Conservation (phyloP, 1,140 invertebrate genomes). For the Sweltsa coloradensis region DNA sequence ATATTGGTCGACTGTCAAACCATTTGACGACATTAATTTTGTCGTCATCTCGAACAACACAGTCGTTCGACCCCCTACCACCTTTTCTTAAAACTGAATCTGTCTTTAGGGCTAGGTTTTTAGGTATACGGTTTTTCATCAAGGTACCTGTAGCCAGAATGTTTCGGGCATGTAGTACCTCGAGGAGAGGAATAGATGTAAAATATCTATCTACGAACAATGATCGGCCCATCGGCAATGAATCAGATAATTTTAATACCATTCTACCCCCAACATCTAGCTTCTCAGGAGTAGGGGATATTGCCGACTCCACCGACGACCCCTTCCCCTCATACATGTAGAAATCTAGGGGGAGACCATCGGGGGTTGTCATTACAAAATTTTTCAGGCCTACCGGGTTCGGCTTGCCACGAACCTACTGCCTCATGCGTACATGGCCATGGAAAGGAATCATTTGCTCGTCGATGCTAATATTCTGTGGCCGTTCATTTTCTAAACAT, state of each 20-base stretch:
- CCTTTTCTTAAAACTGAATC: not conserved
- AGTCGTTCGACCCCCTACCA: not conserved
- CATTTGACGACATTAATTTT: not conserved
- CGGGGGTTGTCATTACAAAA: slow-evolving; percentile 14
- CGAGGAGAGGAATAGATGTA: not conserved
- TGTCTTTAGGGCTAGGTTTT: not conserved
- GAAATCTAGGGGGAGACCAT: slow-evolving; percentile 17
- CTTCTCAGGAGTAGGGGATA: not conserved
- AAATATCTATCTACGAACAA: slow-evolving; percentile 5
- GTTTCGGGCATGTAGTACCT: not conserved
- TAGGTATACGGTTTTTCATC: slow-evolving; percentile 2
- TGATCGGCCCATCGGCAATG: not conserved
- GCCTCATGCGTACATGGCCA: slow-evolving; percentile 7
- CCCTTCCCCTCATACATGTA: slow-evolving; percentile 9
- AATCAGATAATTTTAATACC: slow-evolving; percentile 2
- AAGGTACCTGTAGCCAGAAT: slow-evolving; percentile 1
- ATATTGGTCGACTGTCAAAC: not conserved
- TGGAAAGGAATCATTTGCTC: slow-evolving; percentile 17
- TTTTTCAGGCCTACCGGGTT: slow-evolving; percentile 17
- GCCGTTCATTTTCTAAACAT: slow-evolving; percentile 9
- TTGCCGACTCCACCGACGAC: not conserved
- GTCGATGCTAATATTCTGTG: slow-evolving; percentile 10
- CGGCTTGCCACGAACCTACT: slow-evolving; percentile 15
- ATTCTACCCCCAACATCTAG: slow-evolving; percentile 1
- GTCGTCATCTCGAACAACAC: not conserved